Evolutionary conservation across 2,797 vertebrate genomes (phyloP), one percentile per base, ranked within the genome.

Genomic region (Phaenicophaeus curvirostris): DNA sequence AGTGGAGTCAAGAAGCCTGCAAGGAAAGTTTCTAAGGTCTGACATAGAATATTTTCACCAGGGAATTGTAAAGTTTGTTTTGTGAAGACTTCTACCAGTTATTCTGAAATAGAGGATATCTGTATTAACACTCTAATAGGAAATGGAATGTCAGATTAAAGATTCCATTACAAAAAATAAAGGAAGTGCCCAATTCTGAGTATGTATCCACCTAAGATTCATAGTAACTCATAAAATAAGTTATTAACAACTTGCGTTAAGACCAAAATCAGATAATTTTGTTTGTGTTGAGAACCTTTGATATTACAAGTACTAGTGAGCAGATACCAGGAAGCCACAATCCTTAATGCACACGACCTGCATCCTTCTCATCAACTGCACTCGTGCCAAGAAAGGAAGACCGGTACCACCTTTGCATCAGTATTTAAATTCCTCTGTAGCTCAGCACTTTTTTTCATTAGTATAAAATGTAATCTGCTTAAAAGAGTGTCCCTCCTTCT

Each of bases 171-270:
- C 20, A 50, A 35, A 75, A 76, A 63, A 3, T n/a, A 19, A 65
- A 68, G 1, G 1, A 54, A 67, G 6, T 2, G 5, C 15, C 21
- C 24, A 73, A 42, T 73, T 69, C 55, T 39, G 18, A 87, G 53
- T 20, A 50, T n/a, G 68, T 50, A 69, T 33, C 35, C 0, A 1
- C 0, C 0, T 19, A 58, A 48, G 20, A 63, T 59, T 85, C 13
- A 67, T 31, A 71, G 21, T 44, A 44, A 44, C 42, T 44, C 18
- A 18, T 15, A 33, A 25, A 25, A 23, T 8, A 9, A 69, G 10
- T 53, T 39, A 76, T 13, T 41, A 41, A 55, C 2, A 14, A 44
- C 15, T 53, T 55, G 16, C 5, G 6, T 48, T 30, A 84, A 66
- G 9, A 51, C 6, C 59, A 82, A 67, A 50, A 74, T 20, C 18